Percentiles rank a stretch among this genome's conserved stretches.
These are phyloP conservation scores for Diglossa brunneiventris DNA, from an alignment of 2,113 vertebrate genomes.

Conservation along the genomic window DNA sequence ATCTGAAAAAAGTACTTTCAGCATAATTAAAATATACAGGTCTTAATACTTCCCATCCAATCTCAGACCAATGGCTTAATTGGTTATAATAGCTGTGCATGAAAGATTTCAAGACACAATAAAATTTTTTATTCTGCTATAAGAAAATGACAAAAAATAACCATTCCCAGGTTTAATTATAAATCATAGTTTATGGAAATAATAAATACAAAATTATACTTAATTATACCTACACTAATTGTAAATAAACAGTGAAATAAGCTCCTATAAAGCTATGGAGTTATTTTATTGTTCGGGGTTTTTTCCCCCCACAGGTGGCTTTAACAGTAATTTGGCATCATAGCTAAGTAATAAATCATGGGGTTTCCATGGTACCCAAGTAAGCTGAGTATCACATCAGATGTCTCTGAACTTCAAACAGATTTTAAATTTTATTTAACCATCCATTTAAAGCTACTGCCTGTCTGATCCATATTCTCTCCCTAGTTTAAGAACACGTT, in stretches of 20 bases:
- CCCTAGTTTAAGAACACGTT: neutral
- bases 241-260: neutral
- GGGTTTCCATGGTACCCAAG: neutral
- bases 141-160: neutral
- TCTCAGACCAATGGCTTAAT: neutral
- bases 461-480: neutral
- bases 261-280: neutral
- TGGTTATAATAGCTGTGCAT: neutral
- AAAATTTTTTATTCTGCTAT: neutral
- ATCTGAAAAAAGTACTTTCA: neutral
- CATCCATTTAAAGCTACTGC: neutral
- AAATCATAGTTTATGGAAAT: neutral
- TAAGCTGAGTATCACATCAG: neutral
- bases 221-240: neutral
- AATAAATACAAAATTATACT: neutral
- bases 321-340: neutral
- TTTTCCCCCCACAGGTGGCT: neutral
- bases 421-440: neutral
- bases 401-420: neutral
- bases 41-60: neutral
- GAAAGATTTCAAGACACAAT: neutral
- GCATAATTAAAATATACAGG: neutral
- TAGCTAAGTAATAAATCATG: neutral
- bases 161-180: neutral
- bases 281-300: neutral